Evolutionary conservation across 2,113 vertebrate species (phyloP).

Genomic region (Gasterosteus aculeatus): DNA sequence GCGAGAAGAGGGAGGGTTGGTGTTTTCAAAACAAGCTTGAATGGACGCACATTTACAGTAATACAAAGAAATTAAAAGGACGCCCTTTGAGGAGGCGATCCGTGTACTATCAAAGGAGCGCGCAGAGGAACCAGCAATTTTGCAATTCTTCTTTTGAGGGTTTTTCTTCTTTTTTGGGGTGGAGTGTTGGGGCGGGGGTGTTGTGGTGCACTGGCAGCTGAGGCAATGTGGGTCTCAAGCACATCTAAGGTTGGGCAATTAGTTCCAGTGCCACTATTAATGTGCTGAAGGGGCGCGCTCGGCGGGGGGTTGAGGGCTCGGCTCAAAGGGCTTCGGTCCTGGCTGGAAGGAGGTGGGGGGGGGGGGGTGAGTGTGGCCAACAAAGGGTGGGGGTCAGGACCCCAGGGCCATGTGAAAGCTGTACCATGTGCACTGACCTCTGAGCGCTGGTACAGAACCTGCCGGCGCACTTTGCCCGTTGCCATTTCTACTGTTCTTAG

Average conservation of each 20-base stretch:
- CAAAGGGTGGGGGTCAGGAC: slow-evolving; percentile 80
- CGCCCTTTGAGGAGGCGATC: slow-evolving; percentile 51
- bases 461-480: slow-evolving; percentile 5
- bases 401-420: slow-evolving; percentile 80
- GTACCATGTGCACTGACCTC: slow-evolving; percentile 72
- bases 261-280: slow-evolving; percentile 84
- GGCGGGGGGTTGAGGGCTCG: slow-evolving; percentile 74
- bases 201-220: slow-evolving; percentile 71
- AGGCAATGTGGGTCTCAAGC: slow-evolving; percentile 78
- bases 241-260: slow-evolving; percentile 82
- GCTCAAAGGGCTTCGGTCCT: slow-evolving; percentile 76
- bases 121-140: slow-evolving; percentile 65
- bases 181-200: slow-evolving; percentile 70
- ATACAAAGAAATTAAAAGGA: slow-evolving; percentile 58
- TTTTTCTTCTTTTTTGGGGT: slow-evolving; percentile 67
- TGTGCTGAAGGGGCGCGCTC: slow-evolving; percentile 79
- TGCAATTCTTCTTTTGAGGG: slow-evolving; percentile 68
- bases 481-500: slow-evolving; percentile 19
- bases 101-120: slow-evolving; percentile 48
- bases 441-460: slow-evolving; percentile 39
- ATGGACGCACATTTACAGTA: slow-evolving; percentile 69
- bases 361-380: slow-evolving; percentile 52
- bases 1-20: slow-evolving; percentile 36
- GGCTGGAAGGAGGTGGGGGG: slow-evolving; percentile 50
- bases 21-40: slow-evolving; percentile 70